phyloP scores from a whole-genome alignment of 2,888 invertebrate species.

The Agrilus mali region DNA sequence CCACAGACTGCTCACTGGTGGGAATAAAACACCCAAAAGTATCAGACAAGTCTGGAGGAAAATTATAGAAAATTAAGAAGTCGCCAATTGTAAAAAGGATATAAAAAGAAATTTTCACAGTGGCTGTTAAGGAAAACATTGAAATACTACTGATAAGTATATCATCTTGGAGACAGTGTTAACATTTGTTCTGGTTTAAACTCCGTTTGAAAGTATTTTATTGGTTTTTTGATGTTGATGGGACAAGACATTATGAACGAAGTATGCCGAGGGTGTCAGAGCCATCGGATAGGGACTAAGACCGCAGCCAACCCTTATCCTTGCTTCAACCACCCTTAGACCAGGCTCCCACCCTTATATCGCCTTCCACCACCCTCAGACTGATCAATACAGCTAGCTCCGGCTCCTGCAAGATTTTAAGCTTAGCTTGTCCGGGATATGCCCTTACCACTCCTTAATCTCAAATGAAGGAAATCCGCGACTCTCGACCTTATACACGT shows the following conservation, averaged over 20 bases:
- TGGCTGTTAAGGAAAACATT: no score
- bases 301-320: conserved; percentile 36
- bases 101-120: no score
- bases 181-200: no score
- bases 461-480: conserved; percentile 25
- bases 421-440: conserved; percentile 35
- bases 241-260: conserved; percentile 19
- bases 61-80: no score
- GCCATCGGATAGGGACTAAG: conserved; percentile 32
- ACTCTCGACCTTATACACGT: conserved; percentile 22
- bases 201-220: no score
- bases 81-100: no score
- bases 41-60: no score
- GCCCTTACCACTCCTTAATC: conserved; percentile 33
- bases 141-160: no score
- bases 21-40: no score
- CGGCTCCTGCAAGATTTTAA: conserved; percentile 37
- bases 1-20: no score
- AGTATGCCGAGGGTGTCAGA: conserved; percentile 26
- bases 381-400: conserved; percentile 37
- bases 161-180: no score
- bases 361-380: conserved; percentile 20
- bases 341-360: conserved; percentile 21
- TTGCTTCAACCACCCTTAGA: conserved; percentile 34
- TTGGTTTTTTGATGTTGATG: not conserved